These are phyloP conservation scores for Philonicus albiceps DNA, from an alignment of 2,888 invertebrate species.

Conservation along the genomic window DNA sequence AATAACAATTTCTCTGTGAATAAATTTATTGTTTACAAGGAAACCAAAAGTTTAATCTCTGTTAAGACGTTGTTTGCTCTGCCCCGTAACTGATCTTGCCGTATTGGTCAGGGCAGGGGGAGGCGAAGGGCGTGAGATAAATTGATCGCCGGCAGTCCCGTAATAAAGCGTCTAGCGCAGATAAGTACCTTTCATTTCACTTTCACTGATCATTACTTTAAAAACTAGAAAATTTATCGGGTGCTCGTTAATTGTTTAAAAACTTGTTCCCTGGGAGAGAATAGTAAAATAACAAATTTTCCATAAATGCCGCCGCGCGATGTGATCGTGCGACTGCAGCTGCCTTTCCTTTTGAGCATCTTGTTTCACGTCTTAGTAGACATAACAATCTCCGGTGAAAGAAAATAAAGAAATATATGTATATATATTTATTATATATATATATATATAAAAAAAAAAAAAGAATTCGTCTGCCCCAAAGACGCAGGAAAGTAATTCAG, in stretches of 20 bases:
- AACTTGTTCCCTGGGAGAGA: conserved; percentile 22
- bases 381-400: conserved; percentile 37
- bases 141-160: conserved; percentile 26
- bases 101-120: neutral
- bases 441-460: neutral
- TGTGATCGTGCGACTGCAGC: conserved; percentile 34
- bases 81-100: neutral
- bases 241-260: conserved; percentile 40
- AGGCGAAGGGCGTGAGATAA: conserved; percentile 32
- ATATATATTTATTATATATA: neutral
- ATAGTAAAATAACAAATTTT: conserved; percentile 41
- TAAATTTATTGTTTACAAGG: conserved; percentile 32
- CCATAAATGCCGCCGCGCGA: conserved; percentile 34
- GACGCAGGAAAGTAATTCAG: conserved; percentile 39
- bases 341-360: conserved; percentile 39
- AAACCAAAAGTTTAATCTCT: conserved; percentile 23
- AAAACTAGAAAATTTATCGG: conserved; percentile 40
- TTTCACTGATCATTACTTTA: conserved; percentile 39
- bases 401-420: neutral
- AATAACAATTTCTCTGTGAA: conserved; percentile 26
- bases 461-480: conserved; percentile 34
- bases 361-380: conserved; percentile 37
- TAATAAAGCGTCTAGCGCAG: conserved; percentile 1
- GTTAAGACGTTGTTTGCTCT: conserved; percentile 28
- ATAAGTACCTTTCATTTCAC: conserved; percentile 39